A percentile compares a stretch with the other conserved stretches of the same genome.
These are phyloP conservation scores for Cyclophora punctaria DNA, from an alignment of 2,888 invertebrate species.

Conservation along the genomic window DNA sequence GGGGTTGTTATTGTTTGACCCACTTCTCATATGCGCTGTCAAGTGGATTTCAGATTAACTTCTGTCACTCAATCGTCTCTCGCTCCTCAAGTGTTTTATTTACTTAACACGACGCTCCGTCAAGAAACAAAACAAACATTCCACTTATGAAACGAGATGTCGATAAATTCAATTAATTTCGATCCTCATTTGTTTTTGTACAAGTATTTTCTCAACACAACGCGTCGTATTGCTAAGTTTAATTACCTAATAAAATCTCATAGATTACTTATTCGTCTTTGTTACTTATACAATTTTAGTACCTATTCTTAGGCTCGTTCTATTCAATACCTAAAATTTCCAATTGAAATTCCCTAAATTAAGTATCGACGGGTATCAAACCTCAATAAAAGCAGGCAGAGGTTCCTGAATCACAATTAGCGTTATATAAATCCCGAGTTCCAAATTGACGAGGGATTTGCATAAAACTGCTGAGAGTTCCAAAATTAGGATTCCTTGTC, in stretches of 20 bases:
- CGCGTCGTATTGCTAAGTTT: no score
- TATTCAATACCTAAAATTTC: neutral
- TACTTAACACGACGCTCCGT: constrained; percentile 1
- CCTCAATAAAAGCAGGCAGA: constrained; percentile 12
- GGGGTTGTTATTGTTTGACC: constrained; percentile 40
- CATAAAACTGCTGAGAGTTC: constrained; percentile 16
- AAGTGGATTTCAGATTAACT: constrained; percentile 23
- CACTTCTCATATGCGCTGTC: constrained; percentile 24
- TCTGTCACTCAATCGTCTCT: constrained; percentile 18
- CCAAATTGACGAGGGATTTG: constrained; percentile 14
- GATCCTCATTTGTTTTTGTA: no score
- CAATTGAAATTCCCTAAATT: neutral
- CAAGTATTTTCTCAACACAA: no score
- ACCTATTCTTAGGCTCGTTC: no score
- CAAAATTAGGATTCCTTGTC: constrained; percentile 12
- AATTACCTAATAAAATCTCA: no score
- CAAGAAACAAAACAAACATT: no score
- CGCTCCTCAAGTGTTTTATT: constrained; percentile 7
- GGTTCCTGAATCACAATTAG: constrained; percentile 7
- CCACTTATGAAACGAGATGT: no score
- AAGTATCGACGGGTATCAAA: constrained; percentile 9
- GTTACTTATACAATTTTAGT: no score
- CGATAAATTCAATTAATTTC: no score
- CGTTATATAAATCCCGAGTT: constrained; percentile 14
- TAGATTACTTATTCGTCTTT: no score